Conservation (phyloP, 2,797 vertebrate genomes). For the Triplophysa yarkandensis region DNA sequence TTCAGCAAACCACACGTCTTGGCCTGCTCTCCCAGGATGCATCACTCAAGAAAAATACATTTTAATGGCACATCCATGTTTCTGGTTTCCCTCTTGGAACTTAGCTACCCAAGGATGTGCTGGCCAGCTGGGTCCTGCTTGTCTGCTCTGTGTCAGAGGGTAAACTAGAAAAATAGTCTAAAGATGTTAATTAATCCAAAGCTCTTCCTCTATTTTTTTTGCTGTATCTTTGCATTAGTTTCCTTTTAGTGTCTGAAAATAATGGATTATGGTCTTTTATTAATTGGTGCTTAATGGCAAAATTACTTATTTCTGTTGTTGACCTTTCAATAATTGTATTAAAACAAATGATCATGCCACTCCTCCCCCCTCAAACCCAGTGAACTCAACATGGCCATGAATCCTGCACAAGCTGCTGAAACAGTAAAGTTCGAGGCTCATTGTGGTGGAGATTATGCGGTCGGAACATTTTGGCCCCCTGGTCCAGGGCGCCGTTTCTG, state of each 20-base stretch:
- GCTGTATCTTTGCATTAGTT: conserved; percentile 35
- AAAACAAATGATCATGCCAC: conserved; percentile 1
- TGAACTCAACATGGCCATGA: conserved; percentile 33
- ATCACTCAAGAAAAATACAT: conserved; percentile 60
- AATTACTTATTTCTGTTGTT: conserved; percentile 20
- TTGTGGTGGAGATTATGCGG: conserved; percentile 47
- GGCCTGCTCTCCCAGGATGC: conserved; percentile 47
- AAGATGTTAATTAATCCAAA: conserved; percentile 43
- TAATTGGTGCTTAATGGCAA: conserved; percentile 11
- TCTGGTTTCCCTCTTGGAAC: conserved; percentile 59
- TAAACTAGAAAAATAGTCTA: conserved; percentile 48
- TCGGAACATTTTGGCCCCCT: conserved; percentile 48
- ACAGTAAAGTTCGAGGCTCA: conserved; percentile 43
- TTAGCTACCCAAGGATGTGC: conserved; percentile 37
- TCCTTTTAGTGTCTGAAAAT: conserved; percentile 26
- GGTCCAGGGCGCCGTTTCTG: conserved; percentile 32
- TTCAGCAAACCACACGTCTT: conserved; percentile 52
- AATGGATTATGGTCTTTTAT: conserved; percentile 8
- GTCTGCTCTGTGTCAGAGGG: conserved; percentile 42
- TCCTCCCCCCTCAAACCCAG: conserved; percentile 42
- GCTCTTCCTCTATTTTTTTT: conserved; percentile 28
- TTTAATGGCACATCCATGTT: conserved; percentile 55
- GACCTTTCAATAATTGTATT: conserved; percentile 31
- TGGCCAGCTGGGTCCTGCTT: conserved; percentile 42
- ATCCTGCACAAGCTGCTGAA: conserved; percentile 36